phyloP scores from a whole-genome alignment of 1,140 invertebrate species.

The Drosophila arawakana region DNA sequence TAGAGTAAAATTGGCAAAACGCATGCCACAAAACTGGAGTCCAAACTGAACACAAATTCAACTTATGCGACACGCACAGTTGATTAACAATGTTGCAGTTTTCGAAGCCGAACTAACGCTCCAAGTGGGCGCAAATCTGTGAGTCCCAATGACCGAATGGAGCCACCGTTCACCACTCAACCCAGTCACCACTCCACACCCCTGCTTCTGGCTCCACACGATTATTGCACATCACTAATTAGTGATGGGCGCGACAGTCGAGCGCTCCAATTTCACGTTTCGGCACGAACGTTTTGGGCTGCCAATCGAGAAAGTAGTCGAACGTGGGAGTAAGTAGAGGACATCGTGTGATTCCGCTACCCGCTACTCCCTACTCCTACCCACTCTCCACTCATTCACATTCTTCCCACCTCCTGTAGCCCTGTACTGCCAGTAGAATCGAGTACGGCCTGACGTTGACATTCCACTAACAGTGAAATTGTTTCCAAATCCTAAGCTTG shows the following conservation, averaged over 20 bases:
- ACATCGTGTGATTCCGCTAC: background rate
- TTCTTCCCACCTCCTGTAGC: too few relatives aligned
- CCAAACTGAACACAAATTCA: constrained; percentile 52
- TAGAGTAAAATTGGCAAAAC: background rate
- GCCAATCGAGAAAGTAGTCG: background rate
- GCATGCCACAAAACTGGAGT: background rate
- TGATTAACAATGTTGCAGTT: constrained; percentile 79
- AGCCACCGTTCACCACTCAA: background rate
- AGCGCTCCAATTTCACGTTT: constrained; percentile 72
- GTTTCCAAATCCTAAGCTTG: constrained; percentile 80
- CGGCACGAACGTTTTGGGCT: constrained; percentile 29
- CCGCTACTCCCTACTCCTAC: background rate
- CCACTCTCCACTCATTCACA: background rate
- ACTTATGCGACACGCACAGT: constrained; percentile 71
- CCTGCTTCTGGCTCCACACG: constrained; percentile 45
- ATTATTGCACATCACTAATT: constrained; percentile 82
- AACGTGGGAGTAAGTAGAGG: background rate
- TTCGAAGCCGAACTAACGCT: constrained; percentile 47
- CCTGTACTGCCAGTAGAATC: background rate
- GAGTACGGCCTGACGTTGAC: constrained; percentile 70
- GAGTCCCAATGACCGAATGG: constrained; percentile 41
- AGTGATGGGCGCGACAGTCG: constrained; percentile 65
- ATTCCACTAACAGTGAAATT: constrained; percentile 81
- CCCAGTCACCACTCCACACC: background rate
- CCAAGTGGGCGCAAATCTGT: constrained; percentile 29